Percentiles rank a stretch among this genome's conserved stretches.
phyloP scores from a whole-genome alignment of 2,113 vertebrate genomes.

The Sporophila hypoxantha region DNA sequence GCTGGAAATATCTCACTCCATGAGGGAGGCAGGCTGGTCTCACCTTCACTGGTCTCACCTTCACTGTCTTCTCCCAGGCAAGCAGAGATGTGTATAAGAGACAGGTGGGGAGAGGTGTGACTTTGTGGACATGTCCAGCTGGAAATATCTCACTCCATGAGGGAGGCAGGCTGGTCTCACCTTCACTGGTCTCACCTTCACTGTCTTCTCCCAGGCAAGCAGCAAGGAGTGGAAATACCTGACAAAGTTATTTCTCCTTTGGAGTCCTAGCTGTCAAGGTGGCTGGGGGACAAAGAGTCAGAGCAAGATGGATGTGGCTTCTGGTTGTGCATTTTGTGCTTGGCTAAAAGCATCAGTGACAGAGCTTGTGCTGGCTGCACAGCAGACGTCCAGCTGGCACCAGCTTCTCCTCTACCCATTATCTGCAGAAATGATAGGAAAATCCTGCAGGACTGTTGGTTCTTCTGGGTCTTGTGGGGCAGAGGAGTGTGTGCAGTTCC shows the following conservation, averaged over 20 bases:
- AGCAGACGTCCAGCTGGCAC: not conserved
- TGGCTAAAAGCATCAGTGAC: not conserved
- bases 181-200: not conserved
- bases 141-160: fast-evolving
- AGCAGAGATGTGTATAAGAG: too few relatives aligned
- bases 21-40: not conserved
- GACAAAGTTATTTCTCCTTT: not conserved
- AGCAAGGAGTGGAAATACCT: not conserved
- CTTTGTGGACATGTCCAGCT: not conserved
- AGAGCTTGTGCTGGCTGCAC: not conserved
- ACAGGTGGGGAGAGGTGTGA: too few relatives aligned
- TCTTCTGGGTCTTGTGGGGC: not conserved
- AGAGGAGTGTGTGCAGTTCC: not conserved
- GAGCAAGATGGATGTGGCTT: not conserved
- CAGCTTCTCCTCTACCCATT: not conserved
- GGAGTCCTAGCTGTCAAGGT: not conserved
- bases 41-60: fast-evolving
- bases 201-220: not conserved
- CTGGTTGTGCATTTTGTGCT: not conserved
- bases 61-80: not conserved
- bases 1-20: fast-evolving
- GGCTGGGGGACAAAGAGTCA: not conserved
- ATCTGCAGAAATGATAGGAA: not conserved
- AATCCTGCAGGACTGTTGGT: not conserved
- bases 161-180: not conserved